phyloP scores from a whole-genome alignment of 2,113 vertebrate genomes.

The Calypte anna region DNA sequence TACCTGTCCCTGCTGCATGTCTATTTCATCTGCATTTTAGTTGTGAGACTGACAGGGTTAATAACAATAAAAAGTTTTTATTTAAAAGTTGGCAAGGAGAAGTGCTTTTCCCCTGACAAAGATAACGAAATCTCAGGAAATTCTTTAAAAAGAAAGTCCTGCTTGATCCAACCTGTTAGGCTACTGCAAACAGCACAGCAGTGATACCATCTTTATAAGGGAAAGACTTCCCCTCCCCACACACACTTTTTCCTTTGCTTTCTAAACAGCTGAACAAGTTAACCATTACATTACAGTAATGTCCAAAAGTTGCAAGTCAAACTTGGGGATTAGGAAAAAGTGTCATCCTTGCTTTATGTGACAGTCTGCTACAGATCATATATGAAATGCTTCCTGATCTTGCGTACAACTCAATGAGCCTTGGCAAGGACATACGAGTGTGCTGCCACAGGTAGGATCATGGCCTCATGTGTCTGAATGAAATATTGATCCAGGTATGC shows the following conservation, averaged over 20 bases:
- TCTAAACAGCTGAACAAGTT: not conserved
- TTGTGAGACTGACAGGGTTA: not conserved
- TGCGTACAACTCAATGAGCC: not conserved
- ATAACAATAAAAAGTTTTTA: not conserved
- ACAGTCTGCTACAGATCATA: not conserved
- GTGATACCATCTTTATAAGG: not conserved
- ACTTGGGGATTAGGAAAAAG: not conserved
- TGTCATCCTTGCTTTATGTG: not conserved
- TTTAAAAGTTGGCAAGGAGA: not conserved
- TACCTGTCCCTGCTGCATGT: accelerated
- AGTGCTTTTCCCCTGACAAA: not conserved
- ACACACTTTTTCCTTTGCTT: not conserved
- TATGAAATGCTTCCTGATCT: not conserved
- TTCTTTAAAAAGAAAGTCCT: constrained; percentile 3
- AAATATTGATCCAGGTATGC: not conserved
- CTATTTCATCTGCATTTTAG: not conserved
- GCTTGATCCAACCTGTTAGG: not conserved
- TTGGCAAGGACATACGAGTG: not conserved
- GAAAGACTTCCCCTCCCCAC: not conserved
- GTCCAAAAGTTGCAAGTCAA: not conserved
- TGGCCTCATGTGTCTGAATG: accelerated
- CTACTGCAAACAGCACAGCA: not conserved
- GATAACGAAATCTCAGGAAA: constrained; percentile 14
- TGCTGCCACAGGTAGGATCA: not conserved
- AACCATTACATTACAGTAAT: not conserved